Percentiles rank a stretch among this genome's conserved stretches.
Conservation (phyloP, 1,140 invertebrate genomes). For the Drosophila seguyi region DNA sequence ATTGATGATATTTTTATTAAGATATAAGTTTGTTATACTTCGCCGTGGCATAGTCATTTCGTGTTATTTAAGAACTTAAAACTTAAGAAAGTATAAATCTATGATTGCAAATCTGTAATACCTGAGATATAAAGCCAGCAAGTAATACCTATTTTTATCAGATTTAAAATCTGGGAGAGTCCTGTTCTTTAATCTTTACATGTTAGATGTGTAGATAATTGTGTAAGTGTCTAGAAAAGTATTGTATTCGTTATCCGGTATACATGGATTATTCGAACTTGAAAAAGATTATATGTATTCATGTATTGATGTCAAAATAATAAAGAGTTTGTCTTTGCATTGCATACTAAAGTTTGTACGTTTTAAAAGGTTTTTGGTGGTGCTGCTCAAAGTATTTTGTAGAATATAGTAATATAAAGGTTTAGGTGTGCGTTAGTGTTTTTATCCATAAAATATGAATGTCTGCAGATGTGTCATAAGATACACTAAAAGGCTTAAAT, state of each 20-base stretch:
- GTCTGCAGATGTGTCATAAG: too few species aligned
- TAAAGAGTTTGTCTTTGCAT: background rate
- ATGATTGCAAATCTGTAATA: slow-evolving; percentile 4
- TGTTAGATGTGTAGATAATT: slow-evolving; percentile 9
- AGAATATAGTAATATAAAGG: too few species aligned
- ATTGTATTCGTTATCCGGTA: background rate
- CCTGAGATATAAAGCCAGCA: background rate
- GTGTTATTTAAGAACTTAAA: slow-evolving; percentile 15
- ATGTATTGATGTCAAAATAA: background rate
- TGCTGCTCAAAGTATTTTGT: background rate
- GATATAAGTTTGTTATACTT: slow-evolving; percentile 10
- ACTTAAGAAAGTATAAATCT: background rate
- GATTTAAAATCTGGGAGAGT: background rate
- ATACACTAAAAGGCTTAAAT: too few species aligned
- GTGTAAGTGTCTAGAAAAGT: slow-evolving; percentile 11
- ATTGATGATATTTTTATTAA: slow-evolving; percentile 27
- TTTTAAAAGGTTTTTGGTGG: background rate
- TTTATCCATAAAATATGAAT: too few species aligned
- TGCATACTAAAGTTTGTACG: background rate
- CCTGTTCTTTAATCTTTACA: background rate
- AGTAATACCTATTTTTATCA: background rate
- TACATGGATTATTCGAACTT: background rate
- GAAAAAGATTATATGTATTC: background rate
- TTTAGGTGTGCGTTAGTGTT: too few species aligned
- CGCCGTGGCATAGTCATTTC: slow-evolving; percentile 6